phyloP scores from a whole-genome alignment of 2,888 invertebrate species.

The Nephrotoma flavescens region DNA sequence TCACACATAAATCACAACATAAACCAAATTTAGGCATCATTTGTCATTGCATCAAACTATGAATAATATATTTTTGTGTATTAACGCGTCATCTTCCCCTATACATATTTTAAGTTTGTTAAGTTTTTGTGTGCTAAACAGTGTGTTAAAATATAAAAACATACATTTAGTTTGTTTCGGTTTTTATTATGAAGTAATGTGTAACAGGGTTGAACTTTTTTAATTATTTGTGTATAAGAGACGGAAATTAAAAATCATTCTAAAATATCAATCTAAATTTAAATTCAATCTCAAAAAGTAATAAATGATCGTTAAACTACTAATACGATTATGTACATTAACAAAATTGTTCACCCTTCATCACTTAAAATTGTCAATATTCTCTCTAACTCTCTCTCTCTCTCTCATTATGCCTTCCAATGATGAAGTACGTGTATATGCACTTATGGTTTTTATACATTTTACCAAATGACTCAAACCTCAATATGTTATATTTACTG shows the following conservation, averaged over 20 bases:
- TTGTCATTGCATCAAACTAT: not conserved
- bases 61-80: not conserved
- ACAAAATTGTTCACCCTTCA: not conserved
- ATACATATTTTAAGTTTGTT: not conserved
- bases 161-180: not conserved
- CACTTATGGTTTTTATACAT: not conserved
- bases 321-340: not conserved
- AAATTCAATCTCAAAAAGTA: not conserved
- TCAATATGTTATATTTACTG: not conserved
- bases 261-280: not conserved
- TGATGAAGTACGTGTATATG: not conserved
- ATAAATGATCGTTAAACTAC: not conserved
- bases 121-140: not conserved
- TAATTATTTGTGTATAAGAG: not conserved
- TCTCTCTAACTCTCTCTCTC: not conserved
- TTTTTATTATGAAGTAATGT: not conserved
- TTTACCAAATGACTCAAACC: not conserved
- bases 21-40: not conserved
- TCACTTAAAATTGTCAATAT: not conserved
- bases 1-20: not conserved
- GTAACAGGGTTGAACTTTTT: not conserved
- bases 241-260: not conserved
- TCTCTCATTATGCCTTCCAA: not conserved
- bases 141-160: not conserved
- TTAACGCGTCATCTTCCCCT: not conserved